Conservation (phyloP, 2,113 vertebrate species). For the Megatriorchis doriae region DNA sequence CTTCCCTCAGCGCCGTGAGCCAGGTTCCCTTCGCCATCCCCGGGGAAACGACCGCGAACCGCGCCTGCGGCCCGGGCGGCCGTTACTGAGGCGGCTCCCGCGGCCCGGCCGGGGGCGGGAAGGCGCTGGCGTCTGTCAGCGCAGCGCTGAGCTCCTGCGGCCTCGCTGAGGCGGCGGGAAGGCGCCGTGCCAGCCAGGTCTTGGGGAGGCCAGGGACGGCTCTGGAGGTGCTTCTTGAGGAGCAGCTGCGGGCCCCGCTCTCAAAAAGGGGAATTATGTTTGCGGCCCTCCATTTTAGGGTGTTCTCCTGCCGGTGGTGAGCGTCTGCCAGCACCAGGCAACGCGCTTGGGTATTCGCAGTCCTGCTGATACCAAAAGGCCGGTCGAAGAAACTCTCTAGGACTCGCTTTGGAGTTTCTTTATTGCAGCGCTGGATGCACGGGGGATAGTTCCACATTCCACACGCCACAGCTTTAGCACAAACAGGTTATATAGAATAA, state of each 20-base stretch:
- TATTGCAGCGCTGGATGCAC: no score
- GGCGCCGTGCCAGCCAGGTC: fast-evolving
- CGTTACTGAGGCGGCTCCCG: not conserved
- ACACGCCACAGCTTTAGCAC: no score
- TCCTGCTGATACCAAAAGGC: no score
- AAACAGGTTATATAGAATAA: no score
- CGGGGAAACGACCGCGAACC: not conserved
- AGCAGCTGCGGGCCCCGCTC: not conserved
- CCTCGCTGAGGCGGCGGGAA: not conserved
- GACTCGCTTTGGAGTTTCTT: no score
- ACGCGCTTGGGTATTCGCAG: fast-evolving
- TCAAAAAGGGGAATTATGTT: fast-evolving
- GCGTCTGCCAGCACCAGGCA: not conserved
- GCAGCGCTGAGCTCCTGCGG: not conserved
- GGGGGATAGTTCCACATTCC: no score
- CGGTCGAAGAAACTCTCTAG: no score
- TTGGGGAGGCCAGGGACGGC: fast-evolving
- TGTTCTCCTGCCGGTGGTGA: not conserved
- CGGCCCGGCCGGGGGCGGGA: not conserved
- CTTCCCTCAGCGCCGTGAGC: not conserved
- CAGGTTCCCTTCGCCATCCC: not conserved
- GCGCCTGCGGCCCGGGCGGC: not conserved
- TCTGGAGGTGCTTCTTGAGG: not conserved
- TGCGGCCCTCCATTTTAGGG: no score
- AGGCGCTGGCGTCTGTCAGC: not conserved